These are phyloP conservation scores for Carassius gibelio DNA, from an alignment of 2,113 vertebrate genomes.

Conservation along the genomic window DNA sequence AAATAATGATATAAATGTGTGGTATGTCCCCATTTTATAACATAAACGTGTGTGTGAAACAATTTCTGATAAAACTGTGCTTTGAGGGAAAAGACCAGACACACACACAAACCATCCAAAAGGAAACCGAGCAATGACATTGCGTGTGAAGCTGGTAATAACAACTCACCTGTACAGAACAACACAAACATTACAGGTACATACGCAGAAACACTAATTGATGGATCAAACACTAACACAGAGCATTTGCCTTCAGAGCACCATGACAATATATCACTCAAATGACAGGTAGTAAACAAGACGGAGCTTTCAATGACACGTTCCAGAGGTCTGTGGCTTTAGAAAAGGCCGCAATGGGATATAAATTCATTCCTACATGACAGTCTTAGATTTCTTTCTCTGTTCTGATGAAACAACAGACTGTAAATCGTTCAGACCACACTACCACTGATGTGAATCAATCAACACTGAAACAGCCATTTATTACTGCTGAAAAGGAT, in stretches of 20 bases:
- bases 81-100: not conserved
- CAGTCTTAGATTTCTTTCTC: not conserved
- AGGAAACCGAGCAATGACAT: constrained; percentile 59
- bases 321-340: constrained; percentile 15
- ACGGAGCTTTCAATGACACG: constrained; percentile 15
- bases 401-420: constrained; percentile 3
- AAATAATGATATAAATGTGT: not conserved
- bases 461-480: not conserved
- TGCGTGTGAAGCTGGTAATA: constrained; percentile 66
- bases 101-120: not conserved
- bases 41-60: no score
- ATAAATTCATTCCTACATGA: constrained; percentile 24
- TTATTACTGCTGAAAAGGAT: not conserved
- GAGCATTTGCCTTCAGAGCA: constrained; percentile 60
- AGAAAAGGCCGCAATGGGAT: not conserved
- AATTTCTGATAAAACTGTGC: not conserved
- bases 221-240: constrained; percentile 51
- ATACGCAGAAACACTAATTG: constrained; percentile 58
- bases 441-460: not conserved
- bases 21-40: not conserved
- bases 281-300: constrained; percentile 6
- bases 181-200: constrained; percentile 16
- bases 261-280: constrained; percentile 3
- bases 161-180: constrained; percentile 59
- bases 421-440: not conserved